Evolutionary conservation across 2,113 vertebrate genomes (phyloP), one percentile per base, ranked within the genome.

Genomic region (Chloropsis hardwickii): DNA sequence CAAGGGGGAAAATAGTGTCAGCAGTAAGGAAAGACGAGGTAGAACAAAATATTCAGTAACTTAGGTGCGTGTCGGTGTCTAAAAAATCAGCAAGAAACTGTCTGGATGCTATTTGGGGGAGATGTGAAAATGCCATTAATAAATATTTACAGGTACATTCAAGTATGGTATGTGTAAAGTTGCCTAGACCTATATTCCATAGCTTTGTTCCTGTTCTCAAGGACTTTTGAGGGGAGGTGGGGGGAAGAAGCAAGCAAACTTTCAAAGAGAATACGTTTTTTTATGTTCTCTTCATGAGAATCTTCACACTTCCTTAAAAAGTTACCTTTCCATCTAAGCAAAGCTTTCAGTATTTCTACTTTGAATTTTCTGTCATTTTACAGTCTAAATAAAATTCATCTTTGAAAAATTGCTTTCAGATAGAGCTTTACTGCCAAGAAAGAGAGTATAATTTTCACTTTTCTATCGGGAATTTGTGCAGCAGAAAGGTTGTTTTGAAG

Each of bases 371-470:
- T 86, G 47, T 83, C 44, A 42, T 77, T 92, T 53, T 62, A 18
- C 20, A 71, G 61, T 85, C 61, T 48, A 64, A 85, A 85, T 64
- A 90, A 90, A 92, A 93, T 48, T 88, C 0, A 48, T 76, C 40
- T 76, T 27, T 67, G 71, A 82, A 81, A 45, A 88, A 48, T 25
- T 60, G 82, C 12, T 70, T 91, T 94, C 77, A 71, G 60, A 35
- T 78, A 24, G 29, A 89, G 39, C 19, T 56, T 78, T 89, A 33
- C 64, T 84, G 33, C 25, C 35, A 47, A 65, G 80, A 88, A 78
- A 58, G 31, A 31, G 11, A 71, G 21, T 37, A 14, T 80, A 35
- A 61, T 85, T 85, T 82, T 85, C 71, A 48, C 48, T 79, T 5
- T 72, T 51, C 47, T 76, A 70, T 58, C 57, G 42, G 23, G 76